Evolutionary conservation across 2,797 vertebrate genomes (phyloP).

Genomic region (Xiphophorus birchmanni): DNA sequence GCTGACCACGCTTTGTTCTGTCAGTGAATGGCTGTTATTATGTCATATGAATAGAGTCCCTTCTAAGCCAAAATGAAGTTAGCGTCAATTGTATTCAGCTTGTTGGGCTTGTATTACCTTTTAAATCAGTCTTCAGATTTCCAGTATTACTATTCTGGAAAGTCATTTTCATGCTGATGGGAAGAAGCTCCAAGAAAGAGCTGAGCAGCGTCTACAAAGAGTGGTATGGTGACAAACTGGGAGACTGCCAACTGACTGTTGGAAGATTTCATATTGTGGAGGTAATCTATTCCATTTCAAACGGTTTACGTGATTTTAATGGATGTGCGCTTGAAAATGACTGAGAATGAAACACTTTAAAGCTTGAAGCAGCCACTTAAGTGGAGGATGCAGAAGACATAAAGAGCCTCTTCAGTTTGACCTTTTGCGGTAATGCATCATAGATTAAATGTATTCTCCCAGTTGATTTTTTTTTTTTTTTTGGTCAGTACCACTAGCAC

Average conservation of each 20-base stretch:
- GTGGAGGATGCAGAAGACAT: conserved; percentile 19
- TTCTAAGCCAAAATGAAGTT: conserved; percentile 59
- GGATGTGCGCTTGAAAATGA: conserved; percentile 8
- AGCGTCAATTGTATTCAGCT: conserved; percentile 52
- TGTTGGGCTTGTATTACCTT: conserved; percentile 49
- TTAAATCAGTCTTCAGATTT: conserved; percentile 50
- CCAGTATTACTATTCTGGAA: conserved; percentile 40
- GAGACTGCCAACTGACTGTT: conserved; percentile 33
- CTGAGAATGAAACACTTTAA: conserved; percentile 14
- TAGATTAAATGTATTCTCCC: conserved; percentile 5
- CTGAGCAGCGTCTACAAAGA: conserved; percentile 9
- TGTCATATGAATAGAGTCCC: conserved; percentile 48
- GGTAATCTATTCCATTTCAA: conserved; percentile 26
- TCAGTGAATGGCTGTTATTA: conserved; percentile 60
- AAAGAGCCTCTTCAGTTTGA: conserved; percentile 20
- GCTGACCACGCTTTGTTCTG: conserved; percentile 58
- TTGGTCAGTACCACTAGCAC: neutral
- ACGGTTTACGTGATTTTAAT: neutral
- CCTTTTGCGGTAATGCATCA: conserved; percentile 28
- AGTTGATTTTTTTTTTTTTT: neutral
- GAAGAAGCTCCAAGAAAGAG: conserved; percentile 26
- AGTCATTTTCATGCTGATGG: conserved; percentile 54
- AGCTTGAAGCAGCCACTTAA: conserved; percentile 24
- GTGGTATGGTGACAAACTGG: conserved; percentile 11
- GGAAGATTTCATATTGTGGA: conserved; percentile 24